phyloP scores from a whole-genome alignment of 2,797 vertebrate genomes.

The Catharus ustulatus region DNA sequence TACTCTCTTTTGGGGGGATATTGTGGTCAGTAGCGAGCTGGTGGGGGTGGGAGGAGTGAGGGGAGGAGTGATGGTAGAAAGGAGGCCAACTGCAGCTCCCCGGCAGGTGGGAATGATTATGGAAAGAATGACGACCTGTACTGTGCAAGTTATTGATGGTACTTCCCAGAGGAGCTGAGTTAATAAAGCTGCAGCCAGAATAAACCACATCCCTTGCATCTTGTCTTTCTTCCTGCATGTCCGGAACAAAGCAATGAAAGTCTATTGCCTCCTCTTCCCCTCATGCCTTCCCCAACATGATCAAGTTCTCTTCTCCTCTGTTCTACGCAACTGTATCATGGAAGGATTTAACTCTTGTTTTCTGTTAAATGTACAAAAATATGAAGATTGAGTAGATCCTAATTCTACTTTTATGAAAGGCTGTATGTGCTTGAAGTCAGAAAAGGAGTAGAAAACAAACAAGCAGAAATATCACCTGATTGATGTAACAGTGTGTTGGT shows the following conservation, averaged over 20 bases:
- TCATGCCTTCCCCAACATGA: not conserved
- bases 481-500: not conserved
- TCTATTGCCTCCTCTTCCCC: not conserved
- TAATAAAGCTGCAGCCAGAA: conserved; percentile 63
- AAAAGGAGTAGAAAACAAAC: not conserved
- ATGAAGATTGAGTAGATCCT: not conserved
- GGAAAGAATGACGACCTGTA: conserved; percentile 52
- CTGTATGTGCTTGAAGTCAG: not conserved
- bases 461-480: not conserved
- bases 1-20: not conserved
- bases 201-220: conserved; percentile 61
- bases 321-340: not conserved
- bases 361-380: not conserved
- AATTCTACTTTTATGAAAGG: not conserved
- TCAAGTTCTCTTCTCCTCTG: not conserved
- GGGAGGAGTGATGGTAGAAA: not conserved
- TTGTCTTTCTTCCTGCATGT: conserved; percentile 45
- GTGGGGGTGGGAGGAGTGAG: not conserved
- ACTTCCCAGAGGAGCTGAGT: conserved; percentile 41
- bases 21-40: conserved; percentile 1
- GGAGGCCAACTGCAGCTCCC: conserved; percentile 4
- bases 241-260: not conserved
- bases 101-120: conserved; percentile 64
- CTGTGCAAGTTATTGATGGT: conserved; percentile 57
- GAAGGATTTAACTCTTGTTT: not conserved